Evolutionary conservation across 2,113 vertebrate genomes (phyloP).

Genomic region (Noctilio leporinus): DNA sequence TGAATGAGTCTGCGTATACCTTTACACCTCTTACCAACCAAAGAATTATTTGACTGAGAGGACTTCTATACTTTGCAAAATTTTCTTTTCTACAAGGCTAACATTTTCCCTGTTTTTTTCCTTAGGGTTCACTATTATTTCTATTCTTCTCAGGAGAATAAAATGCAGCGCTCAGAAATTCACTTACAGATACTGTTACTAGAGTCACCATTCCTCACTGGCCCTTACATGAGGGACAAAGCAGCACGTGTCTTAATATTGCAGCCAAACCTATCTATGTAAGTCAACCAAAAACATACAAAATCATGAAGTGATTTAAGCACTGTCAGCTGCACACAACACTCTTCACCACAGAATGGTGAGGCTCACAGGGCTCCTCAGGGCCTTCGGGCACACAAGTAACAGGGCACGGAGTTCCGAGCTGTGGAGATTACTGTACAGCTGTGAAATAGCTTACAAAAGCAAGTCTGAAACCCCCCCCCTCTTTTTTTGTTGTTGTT

Average conservation of each 20-base stretch:
- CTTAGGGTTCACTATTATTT: background rate
- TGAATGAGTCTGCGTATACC: background rate
- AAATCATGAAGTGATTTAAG: background rate
- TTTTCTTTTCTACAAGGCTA: background rate
- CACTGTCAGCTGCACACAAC: background rate
- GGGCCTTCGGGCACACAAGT: background rate
- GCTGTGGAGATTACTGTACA: background rate
- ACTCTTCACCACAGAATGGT: background rate
- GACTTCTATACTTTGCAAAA: background rate
- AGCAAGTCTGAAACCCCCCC: background rate
- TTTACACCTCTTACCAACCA: background rate
- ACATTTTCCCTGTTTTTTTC: background rate
- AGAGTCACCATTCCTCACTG: background rate
- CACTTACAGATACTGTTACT: background rate
- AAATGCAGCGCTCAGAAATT: background rate
- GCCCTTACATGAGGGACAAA: background rate
- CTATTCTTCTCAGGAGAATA: background rate
- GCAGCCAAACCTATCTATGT: background rate
- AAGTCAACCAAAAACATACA: background rate
- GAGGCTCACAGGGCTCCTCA: background rate
- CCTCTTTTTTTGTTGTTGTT: too few species aligned
- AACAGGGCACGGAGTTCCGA: background rate
- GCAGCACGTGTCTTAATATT: background rate
- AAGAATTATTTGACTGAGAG: background rate
- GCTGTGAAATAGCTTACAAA: background rate